Evolutionary conservation across 2,113 vertebrate genomes (phyloP).

Genomic region (Coreoperca whiteheadi): DNA sequence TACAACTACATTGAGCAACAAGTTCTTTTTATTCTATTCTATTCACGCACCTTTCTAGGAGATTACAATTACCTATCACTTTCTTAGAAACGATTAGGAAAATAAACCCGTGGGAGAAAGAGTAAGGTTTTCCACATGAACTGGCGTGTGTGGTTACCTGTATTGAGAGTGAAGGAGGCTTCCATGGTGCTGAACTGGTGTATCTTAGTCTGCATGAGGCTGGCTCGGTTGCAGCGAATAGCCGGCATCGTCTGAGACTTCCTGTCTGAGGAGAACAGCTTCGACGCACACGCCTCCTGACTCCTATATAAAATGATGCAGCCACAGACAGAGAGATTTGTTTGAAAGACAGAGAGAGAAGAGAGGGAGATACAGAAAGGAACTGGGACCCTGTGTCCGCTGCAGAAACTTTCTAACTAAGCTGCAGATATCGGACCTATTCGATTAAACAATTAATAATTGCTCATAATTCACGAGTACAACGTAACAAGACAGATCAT

Average conservation of each 20-base stretch:
- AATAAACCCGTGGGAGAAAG: background rate
- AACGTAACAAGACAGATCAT: background rate
- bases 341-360: background rate
- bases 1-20: background rate
- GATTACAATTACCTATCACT: background rate
- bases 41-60: background rate
- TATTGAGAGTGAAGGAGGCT: slow-evolving; percentile 93
- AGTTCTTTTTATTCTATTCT: background rate
- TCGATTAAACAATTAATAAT: background rate
- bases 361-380: background rate
- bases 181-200: slow-evolving; percentile 94
- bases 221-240: slow-evolving; percentile 88
- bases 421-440: background rate
- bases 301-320: slow-evolving; percentile 80
- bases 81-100: background rate
- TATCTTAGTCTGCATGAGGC: slow-evolving; percentile 89
- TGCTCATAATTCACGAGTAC: background rate
- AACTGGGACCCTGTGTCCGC: background rate
- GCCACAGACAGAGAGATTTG: background rate
- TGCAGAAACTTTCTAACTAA: background rate
- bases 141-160: slow-evolving; percentile 82
- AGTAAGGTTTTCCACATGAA: too few species aligned
- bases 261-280: slow-evolving; percentile 87
- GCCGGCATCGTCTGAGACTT: slow-evolving; percentile 97
- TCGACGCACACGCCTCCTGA: slow-evolving; percentile 89